Evolutionary conservation across 2,113 vertebrate genomes (phyloP), one percentile per base, ranked within the genome.

Genomic region (Montifringilla adamsi): DNA sequence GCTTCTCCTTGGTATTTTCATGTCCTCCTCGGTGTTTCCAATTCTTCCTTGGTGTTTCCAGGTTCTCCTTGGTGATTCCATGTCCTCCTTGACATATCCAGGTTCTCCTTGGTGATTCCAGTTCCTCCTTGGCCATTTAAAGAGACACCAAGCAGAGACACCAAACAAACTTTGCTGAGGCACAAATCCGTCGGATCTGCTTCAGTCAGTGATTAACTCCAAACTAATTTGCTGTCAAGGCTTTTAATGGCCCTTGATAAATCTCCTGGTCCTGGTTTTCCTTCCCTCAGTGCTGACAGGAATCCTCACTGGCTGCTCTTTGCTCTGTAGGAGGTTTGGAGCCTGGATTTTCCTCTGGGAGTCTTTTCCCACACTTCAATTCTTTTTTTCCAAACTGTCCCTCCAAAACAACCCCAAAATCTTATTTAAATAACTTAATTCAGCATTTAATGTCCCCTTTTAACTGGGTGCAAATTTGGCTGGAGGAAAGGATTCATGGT

Each of bases 51-150:
- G 11, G 1, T 10, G 11, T 3, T 60, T 16, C n/a, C 15, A 27
- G 1, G 24, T 60, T 7, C 41, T 59, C 39, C 39, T 33, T 6
- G 5, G 5, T n/a, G 43, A 9, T 66, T 10, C 46, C 19, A 26
- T 1, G 41, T 62, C 11, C 46, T 64, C 43, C 39, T n/a, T 3
- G 2, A 0, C 27, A 18, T 8, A n/a, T 1, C 22, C 46, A 50
- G 0, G 4, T 39, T 7, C 7, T 33, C 47, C 43, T 43, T 1
- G 13, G 1, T 21, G 8, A 4, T 70, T 6, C 37, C 23, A 33
- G 4, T 5, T 62, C 33, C n/a, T 80, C 21, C 52, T 58, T 47
- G 13, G 14, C 53, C 56, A 19, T 35, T 41, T 43, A 44, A 89
- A 92, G 7, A 46, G 44, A 46, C 19, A 19, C 44, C 44, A 46